Percentiles rank a stretch among this genome's conserved stretches.
Conservation (phyloP, 1,140 invertebrate species). For the Caenorhabditis latens region DNA sequence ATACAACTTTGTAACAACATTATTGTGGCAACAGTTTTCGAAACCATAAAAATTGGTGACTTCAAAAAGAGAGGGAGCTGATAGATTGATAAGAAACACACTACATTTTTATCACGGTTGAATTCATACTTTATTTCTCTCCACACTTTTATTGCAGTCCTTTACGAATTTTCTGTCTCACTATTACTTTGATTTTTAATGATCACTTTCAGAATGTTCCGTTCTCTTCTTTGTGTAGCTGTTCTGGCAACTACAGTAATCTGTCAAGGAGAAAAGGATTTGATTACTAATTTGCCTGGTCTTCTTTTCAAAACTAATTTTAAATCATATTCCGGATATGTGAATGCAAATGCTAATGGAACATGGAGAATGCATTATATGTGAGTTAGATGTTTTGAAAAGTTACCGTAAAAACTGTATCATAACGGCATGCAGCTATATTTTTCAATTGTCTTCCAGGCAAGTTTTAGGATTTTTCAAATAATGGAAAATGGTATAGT, state of each 20-base stretch:
- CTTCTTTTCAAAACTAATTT: conserved; percentile 67
- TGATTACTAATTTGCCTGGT: conserved; percentile 69
- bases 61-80: background rate
- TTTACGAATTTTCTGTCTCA: background rate
- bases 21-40: background rate
- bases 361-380: conserved; percentile 70
- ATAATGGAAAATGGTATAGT: no score
- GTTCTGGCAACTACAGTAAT: conserved; percentile 8
- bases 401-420: no score
- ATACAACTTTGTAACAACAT: background rate
- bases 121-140: background rate
- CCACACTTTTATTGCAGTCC: conserved; percentile 9
- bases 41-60: background rate
- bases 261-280: conserved; percentile 65
- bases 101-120: background rate
- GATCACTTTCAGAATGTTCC: conserved; percentile 46
- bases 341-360: conserved; percentile 65
- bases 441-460: no score
- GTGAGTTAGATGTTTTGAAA: conserved; percentile 59
- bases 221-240: conserved; percentile 13
- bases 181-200: conserved; percentile 11
- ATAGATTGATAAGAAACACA: background rate
- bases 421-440: no score
- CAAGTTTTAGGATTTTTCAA: no score
- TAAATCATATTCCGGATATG: conserved; percentile 71